Conservation (phyloP, 2,113 vertebrate genomes). For the Triplophysa siluroides region DNA sequence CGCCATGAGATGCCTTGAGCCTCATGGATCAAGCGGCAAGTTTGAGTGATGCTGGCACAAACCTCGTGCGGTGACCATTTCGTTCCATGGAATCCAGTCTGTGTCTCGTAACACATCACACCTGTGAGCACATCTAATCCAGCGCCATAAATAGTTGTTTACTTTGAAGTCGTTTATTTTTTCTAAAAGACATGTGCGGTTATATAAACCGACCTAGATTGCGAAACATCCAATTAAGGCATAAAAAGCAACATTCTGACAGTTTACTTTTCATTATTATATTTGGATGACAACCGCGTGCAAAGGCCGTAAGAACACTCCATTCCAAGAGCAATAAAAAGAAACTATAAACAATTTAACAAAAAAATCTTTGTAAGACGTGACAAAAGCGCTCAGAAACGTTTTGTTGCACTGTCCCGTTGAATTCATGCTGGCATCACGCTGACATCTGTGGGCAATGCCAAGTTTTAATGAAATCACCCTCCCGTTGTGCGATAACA, state of each 20-base stretch:
- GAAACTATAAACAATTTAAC: background rate
- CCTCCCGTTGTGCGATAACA: conserved; percentile 65
- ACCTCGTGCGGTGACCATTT: background rate
- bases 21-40: conserved; percentile 42
- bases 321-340: background rate
- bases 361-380: background rate
- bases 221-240: background rate
- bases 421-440: conserved; percentile 59
- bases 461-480: conserved; percentile 53
- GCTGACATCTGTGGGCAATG: conserved; percentile 56
- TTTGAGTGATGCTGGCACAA: conserved; percentile 60
- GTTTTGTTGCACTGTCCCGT: conserved; percentile 31
- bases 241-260: background rate
- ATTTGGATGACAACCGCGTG: background rate
- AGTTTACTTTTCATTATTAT: background rate
- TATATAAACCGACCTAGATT: background rate
- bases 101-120: background rate
- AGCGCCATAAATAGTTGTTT: background rate
- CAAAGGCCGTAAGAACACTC: background rate
- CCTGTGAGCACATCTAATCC: conserved; percentile 14
- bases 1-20: conserved; percentile 61
- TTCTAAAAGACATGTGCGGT: too few relatives aligned
- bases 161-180: background rate
- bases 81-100: conserved; percentile 15
- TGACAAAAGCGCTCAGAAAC: conserved; percentile 19